Conservation (phyloP, 2,888 invertebrate species). For the Trissolcus japonicus region DNA sequence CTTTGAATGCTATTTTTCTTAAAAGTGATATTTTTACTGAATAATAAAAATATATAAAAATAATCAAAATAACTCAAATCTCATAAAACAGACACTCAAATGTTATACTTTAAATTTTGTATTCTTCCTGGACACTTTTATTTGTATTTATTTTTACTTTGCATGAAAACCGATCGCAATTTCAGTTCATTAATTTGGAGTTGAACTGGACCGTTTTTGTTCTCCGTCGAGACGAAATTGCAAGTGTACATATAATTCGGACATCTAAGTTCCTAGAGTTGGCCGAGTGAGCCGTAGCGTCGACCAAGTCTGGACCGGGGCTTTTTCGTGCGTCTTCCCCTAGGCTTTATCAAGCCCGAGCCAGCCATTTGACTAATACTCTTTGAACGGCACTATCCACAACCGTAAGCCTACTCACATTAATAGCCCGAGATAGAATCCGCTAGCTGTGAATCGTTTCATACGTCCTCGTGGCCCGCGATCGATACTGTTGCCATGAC, state of each 20-base stretch:
- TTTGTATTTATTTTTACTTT: too few relatives aligned
- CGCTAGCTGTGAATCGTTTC: conserved; percentile 70
- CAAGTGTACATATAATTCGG: too few relatives aligned
- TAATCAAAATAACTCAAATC: too few relatives aligned
- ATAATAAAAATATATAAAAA: too few relatives aligned
- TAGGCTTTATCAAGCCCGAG: conserved; percentile 34
- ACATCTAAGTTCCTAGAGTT: neutral
- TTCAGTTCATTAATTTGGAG: too few relatives aligned
- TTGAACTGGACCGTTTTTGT: neutral
- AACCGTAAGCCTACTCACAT: conserved; percentile 61
- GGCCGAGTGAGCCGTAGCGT: neutral
- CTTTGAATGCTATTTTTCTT: too few relatives aligned
- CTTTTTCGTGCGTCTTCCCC: conserved; percentile 26
- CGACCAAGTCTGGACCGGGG: conserved; percentile 6
- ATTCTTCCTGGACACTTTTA: too few relatives aligned
- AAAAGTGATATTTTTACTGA: too few relatives aligned
- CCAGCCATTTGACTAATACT: conserved; percentile 48
- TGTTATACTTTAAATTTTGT: too few relatives aligned
- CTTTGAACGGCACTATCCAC: conserved; percentile 49
- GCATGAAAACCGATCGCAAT: neutral
- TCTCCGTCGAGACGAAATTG: too few relatives aligned
- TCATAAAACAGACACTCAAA: too few relatives aligned
- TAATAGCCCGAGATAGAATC: conserved; percentile 66
- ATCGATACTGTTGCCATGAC: conserved; percentile 74
- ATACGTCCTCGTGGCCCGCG: conserved; percentile 67